A percentile compares a stretch with the other conserved stretches of the same genome.
These are phyloP conservation scores for Troides helena DNA, from an alignment of 2,888 invertebrate species.

Conservation along the genomic window DNA sequence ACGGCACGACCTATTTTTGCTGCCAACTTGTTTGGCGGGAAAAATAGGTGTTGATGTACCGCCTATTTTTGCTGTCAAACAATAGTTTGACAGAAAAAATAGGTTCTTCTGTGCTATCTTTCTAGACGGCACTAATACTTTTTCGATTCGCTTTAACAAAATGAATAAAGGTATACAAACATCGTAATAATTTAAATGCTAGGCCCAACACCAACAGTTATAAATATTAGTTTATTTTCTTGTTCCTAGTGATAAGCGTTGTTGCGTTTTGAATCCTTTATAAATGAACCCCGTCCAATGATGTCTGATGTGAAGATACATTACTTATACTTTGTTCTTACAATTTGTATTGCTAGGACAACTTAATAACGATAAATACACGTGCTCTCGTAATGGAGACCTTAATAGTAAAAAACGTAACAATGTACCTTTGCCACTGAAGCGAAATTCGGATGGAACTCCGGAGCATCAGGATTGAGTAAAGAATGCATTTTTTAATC, in stretches of 20 bases:
- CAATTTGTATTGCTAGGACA: conserved; percentile 15
- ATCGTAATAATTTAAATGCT: background rate
- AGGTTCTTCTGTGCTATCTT: too few species aligned
- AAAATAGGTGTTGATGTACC: too few species aligned
- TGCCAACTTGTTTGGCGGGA: too few species aligned
- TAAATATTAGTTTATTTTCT: conserved; percentile 30
- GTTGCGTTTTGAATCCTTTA: conserved; percentile 11
- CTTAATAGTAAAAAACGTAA: conserved; percentile 35
- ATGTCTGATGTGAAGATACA: background rate
- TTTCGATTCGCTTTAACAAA: too few species aligned
- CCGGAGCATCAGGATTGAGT: conserved; percentile 69
- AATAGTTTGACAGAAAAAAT: too few species aligned
- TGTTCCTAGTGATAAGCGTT: conserved; percentile 32
- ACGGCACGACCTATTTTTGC: too few species aligned
- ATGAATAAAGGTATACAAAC: too few species aligned
- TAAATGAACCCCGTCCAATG: background rate
- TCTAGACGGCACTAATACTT: too few species aligned
- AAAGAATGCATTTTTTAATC: conserved; percentile 57
- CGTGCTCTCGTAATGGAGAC: conserved; percentile 50
- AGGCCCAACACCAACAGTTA: conserved; percentile 15
- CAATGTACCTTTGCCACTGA: conserved; percentile 58
- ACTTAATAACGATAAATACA: conserved; percentile 41
- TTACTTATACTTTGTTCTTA: background rate
- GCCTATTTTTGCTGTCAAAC: too few species aligned
- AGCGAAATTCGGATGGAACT: conserved; percentile 60